A percentile compares a stretch with the other conserved stretches of the same genome.
Evolutionary conservation across 2,797 vertebrate species (phyloP).

Genomic region (Carcharodon carcharias): DNA sequence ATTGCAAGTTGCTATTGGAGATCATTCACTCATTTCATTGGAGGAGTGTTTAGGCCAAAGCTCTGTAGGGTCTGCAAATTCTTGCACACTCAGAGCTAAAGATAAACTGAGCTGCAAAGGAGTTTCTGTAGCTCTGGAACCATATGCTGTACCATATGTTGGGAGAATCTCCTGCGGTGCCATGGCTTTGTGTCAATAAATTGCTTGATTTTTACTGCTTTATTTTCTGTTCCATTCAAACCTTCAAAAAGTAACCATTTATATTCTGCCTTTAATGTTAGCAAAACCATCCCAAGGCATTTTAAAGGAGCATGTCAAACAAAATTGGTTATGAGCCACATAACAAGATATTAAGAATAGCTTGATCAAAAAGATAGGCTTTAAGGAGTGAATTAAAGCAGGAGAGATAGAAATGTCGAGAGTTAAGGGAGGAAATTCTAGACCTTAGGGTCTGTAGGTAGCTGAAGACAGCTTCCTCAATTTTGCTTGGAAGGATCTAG

Average conservation of each 20-base stretch:
- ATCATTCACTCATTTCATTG: not conserved
- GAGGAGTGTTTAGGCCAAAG: not conserved
- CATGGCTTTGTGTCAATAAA: not conserved
- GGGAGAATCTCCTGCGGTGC: conserved; percentile 16
- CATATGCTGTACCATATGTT: conserved; percentile 34
- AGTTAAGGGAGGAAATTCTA: not conserved
- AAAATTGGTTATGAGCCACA: not conserved
- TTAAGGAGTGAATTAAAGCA: not conserved
- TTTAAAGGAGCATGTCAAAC: not conserved
- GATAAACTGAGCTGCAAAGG: not conserved
- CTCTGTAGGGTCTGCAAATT: not conserved
- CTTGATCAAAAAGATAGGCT: not conserved
- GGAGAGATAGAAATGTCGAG: not conserved
- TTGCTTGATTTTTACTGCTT: not conserved
- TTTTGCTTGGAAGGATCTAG: no score
- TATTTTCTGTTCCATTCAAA: not conserved
- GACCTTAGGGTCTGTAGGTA: not conserved
- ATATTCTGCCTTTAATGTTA: not conserved
- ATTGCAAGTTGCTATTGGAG: not conserved
- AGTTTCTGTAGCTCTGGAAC: not conserved
- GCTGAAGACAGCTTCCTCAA: no score
- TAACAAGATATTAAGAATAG: not conserved
- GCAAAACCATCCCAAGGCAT: not conserved
- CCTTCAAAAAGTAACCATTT: not conserved
- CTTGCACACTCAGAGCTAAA: not conserved